Percentiles rank a stretch among this genome's conserved stretches.
Conservation (phyloP, 2,888 invertebrate species). For the Macropis europaea region DNA sequence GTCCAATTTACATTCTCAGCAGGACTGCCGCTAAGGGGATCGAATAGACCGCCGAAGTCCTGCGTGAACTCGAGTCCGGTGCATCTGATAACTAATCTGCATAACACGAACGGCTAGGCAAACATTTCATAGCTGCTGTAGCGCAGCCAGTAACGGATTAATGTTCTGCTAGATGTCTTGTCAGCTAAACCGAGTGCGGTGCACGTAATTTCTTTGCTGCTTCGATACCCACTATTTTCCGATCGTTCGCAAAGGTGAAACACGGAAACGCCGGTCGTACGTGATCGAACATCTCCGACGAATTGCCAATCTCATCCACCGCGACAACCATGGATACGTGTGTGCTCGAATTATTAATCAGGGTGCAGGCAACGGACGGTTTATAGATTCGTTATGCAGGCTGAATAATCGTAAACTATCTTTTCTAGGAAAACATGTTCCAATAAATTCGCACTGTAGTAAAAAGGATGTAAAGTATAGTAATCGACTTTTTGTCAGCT, state of each 20-base stretch:
- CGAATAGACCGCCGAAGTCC: slow-evolving; percentile 2
- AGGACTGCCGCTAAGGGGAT: neutral
- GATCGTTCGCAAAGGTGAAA: slow-evolving; percentile 2
- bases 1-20: slow-evolving; percentile 26
- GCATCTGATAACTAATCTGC: slow-evolving; percentile 40
- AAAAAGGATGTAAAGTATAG: too few species aligned
- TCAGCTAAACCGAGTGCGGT: slow-evolving; percentile 13
- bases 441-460: too few species aligned
- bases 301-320: neutral
- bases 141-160: slow-evolving; percentile 31
- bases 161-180: slow-evolving; percentile 19
- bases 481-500: too few species aligned
- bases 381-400: too few species aligned
- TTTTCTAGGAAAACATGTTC: too few species aligned
- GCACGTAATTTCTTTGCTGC: slow-evolving; percentile 5
- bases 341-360: slow-evolving; percentile 26
- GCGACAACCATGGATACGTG: neutral
- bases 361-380: neutral
- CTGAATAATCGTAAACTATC: too few species aligned
- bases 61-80: neutral
- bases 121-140: slow-evolving; percentile 33
- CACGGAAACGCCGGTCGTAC: slow-evolving; percentile 16
- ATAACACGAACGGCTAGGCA: slow-evolving; percentile 41
- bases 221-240: slow-evolving; percentile 8
- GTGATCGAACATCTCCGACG: neutral